Percentiles rank a stretch among this genome's conserved stretches.
These are phyloP conservation scores for Cervus canadensis DNA, from an alignment of 2,113 vertebrate genomes.

Conservation along the genomic window DNA sequence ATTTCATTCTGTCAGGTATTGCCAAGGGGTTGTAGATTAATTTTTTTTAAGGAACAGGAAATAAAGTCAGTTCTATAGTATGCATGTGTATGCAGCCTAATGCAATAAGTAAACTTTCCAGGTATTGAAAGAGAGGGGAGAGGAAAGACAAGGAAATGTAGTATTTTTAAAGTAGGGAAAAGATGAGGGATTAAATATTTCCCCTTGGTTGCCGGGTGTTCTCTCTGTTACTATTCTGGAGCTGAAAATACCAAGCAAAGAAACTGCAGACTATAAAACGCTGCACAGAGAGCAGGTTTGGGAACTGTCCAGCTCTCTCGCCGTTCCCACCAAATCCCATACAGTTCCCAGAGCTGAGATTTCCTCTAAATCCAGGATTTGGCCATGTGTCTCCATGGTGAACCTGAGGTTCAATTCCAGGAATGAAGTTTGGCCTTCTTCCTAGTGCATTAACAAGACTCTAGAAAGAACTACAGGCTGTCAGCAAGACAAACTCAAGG, in stretches of 20 bases:
- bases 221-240: conserved; percentile 14
- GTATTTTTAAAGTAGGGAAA: background rate
- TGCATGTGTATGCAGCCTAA: background rate
- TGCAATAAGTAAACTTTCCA: background rate
- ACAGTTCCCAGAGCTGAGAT: conserved; percentile 31
- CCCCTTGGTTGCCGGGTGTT: conserved; percentile 21
- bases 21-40: background rate
- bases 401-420: conserved; percentile 49
- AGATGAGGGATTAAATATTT: background rate
- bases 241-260: conserved; percentile 30
- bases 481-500: conserved; percentile 21
- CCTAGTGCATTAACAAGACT: conserved; percentile 2
- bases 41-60: background rate
- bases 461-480: conserved; percentile 22
- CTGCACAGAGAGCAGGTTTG: background rate
- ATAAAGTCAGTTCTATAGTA: background rate
- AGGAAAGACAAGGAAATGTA: background rate
- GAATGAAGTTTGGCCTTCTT: conserved; percentile 48
- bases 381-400: conserved; percentile 34
- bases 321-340: background rate
- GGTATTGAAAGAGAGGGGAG: background rate
- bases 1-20: background rate
- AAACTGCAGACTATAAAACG: background rate
- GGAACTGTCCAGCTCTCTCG: conserved; percentile 29
- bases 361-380: conserved; percentile 46